Evolutionary conservation across 1,140 invertebrate genomes (phyloP), one percentile per base, ranked within the genome.

Genomic region (Cherax destructor): DNA sequence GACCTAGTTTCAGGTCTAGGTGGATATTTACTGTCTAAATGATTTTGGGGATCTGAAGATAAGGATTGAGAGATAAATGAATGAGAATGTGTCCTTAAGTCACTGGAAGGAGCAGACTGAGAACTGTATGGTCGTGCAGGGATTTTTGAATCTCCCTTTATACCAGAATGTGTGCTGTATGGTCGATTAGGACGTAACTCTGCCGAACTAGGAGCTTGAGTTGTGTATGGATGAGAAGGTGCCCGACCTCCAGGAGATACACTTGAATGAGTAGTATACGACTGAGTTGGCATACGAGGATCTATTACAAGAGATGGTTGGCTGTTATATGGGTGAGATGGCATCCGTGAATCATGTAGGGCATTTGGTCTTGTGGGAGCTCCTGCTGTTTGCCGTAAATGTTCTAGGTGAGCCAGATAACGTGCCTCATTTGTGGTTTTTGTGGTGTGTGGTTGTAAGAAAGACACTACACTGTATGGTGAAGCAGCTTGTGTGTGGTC

Each of bases 381-480:
- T 65, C 49, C 24, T 3, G 81, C 10, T 61, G 21, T 50, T 47
- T 86, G 81, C 9, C 81, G 74, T 3, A 65, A 50, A 30, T 65
- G 72, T 24, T 85, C 80, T 3, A 78, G 52, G 49, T 72, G 59
- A 10, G 59, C 5, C 16, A 88, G 79, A 49, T 49, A 90, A 41
- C 88, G 88, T 16, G 88, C 59, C 21, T 90, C 88, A 47, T 56
- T 13, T 9, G 72, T 16, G 77, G 72, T 21, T 50, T 85, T 85
- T 59, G 83, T 78, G 65, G 79, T 13, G 11, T 83, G 83, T 56
- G 89, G 89, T 18, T 84, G 83, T 47, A 91, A 69, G 65, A 91
- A 91, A 24, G 87, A 83, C 24, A 83, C 10, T 30, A 91, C 83
- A 65, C 72, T 90, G 83, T 91, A 85, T 21, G 88, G 49, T 49